A percentile compares a stretch with the other conserved stretches of the same genome.
phyloP scores from a whole-genome alignment of 2,113 vertebrate genomes.

The Sinocyclocheilus grahami region DNA sequence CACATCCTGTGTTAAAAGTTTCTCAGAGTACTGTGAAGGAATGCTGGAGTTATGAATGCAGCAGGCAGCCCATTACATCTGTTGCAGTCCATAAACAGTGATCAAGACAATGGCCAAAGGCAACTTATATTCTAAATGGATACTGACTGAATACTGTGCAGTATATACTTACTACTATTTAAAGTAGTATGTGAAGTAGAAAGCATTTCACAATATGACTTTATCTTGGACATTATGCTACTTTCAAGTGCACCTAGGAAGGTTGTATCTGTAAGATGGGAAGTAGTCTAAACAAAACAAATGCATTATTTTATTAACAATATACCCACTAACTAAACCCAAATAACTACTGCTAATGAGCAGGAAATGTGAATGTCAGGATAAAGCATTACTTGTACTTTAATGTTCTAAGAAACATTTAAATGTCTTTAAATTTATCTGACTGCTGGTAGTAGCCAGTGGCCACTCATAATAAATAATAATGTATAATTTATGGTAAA shows the following conservation, averaged over 20 bases:
- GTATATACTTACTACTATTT: not conserved
- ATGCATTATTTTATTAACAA: not conserved
- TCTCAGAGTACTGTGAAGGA: slow-evolving; percentile 26
- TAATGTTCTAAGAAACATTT: not conserved
- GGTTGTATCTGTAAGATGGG: not conserved
- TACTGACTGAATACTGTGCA: not conserved
- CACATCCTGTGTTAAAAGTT: not conserved
- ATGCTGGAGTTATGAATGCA: not conserved
- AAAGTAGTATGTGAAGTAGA: not conserved
- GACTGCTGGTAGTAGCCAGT: slow-evolving; percentile 15
- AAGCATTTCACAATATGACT: not conserved
- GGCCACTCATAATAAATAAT: slow-evolving; percentile 28
- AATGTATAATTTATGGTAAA: slow-evolving; percentile 16
- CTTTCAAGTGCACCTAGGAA: not conserved
- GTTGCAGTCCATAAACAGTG: not conserved
- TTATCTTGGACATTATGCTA: not conserved
- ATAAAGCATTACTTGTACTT: too few species aligned
- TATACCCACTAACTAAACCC: too few species aligned
- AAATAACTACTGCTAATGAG: too few species aligned
- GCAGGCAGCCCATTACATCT: not conserved
- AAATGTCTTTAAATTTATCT: slow-evolving; percentile 61
- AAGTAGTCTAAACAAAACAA: not conserved
- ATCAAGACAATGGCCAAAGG: not conserved
- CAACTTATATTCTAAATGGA: not conserved
- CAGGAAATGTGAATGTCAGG: too few species aligned